Evolutionary conservation across 2,797 vertebrate genomes (phyloP).

Genomic region (Mormyrus proboscirostris): DNA sequence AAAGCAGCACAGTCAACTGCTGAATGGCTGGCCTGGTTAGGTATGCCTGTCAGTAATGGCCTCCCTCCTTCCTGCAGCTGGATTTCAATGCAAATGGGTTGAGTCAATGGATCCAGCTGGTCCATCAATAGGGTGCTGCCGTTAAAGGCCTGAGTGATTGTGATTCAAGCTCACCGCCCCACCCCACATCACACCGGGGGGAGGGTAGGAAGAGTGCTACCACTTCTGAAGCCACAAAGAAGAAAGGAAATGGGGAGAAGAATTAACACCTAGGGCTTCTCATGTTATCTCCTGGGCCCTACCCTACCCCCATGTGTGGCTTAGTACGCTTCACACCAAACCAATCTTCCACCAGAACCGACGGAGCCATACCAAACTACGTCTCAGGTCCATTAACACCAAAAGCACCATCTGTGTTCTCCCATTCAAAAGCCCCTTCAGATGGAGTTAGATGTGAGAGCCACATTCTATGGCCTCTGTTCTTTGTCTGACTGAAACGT

Average conservation of each 20-base stretch:
- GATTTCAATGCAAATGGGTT: constrained; percentile 74
- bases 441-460: background rate
- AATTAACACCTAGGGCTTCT: background rate
- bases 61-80: constrained; percentile 64
- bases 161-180: constrained; percentile 64
- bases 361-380: background rate
- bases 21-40: constrained; percentile 32
- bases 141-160: constrained; percentile 64
- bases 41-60: constrained; percentile 56
- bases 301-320: background rate
- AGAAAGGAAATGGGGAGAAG: background rate
- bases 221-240: constrained; percentile 21
- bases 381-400: constrained; percentile 4
- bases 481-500: background rate
- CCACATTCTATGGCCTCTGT: background rate
- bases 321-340: background rate
- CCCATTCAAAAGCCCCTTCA: background rate
- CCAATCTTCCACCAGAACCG: background rate
- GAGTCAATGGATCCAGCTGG: constrained; percentile 76
- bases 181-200: constrained; percentile 35
- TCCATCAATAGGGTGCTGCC: constrained; percentile 69
- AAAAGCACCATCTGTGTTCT: background rate
- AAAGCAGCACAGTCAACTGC: constrained; percentile 1
- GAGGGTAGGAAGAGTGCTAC: background rate
- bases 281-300: background rate